A percentile compares a stretch with the other conserved stretches of the same genome.
Evolutionary conservation across 2,113 vertebrate genomes (phyloP).

Genomic region (Dunckerocampus dactyliophorus): DNA sequence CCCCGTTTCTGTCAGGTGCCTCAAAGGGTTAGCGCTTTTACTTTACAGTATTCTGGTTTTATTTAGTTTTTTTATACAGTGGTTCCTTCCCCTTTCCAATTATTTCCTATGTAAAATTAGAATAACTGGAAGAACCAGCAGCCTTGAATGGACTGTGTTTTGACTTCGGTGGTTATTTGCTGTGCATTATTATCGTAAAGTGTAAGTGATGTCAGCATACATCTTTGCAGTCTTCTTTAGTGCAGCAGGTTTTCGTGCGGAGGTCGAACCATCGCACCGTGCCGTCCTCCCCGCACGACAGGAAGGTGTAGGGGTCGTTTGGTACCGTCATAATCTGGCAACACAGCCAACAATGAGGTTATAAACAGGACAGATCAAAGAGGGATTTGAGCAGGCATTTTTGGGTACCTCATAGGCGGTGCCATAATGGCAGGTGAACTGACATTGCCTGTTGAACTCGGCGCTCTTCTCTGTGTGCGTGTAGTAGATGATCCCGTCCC

Average conservation of each 20-base stretch:
- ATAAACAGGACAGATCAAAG: not conserved
- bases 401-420: constrained; percentile 91
- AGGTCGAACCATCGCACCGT: constrained; percentile 98
- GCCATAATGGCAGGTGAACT: constrained; percentile 97
- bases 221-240: constrained; percentile 98
- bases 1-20: no score
- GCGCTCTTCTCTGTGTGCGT: constrained; percentile 91
- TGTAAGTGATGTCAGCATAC: constrained; percentile 72
- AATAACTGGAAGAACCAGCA: no score
- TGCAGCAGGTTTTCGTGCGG: constrained; percentile 94
- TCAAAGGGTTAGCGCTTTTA: no score
- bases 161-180: no score
- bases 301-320: constrained; percentile 95
- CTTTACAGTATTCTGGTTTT: no score
- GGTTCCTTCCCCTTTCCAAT: no score
- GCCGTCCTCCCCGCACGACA: constrained; percentile 97
- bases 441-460: constrained; percentile 92
- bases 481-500: constrained; percentile 96
- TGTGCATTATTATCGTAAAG: no score
- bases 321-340: constrained; percentile 95
- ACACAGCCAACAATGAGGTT: constrained; percentile 1
- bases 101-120: no score
- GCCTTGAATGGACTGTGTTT: no score
- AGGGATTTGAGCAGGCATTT: not conserved
- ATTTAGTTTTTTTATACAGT: no score